phyloP scores from a whole-genome alignment of 2,113 vertebrate species.

The Mirza zaza region DNA sequence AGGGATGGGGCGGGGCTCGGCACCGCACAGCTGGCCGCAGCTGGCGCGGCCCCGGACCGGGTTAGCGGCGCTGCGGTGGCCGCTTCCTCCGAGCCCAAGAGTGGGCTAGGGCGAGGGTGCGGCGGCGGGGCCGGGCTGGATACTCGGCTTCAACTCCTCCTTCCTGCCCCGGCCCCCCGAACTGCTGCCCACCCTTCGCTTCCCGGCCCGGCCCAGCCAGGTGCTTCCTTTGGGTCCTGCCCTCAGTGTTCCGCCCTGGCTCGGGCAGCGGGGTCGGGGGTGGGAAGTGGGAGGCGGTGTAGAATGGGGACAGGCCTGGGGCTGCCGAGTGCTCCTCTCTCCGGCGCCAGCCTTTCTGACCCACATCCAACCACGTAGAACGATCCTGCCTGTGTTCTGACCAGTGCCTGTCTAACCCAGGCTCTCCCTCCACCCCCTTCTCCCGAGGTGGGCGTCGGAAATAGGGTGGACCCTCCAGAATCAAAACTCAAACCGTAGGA shows the following conservation, averaged over 20 bases:
- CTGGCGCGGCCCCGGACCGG: not conserved
- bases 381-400: not conserved
- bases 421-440: not conserved
- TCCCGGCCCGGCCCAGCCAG: conserved; percentile 66
- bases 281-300: not conserved
- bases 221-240: conserved; percentile 70
- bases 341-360: not conserved
- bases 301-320: not conserved
- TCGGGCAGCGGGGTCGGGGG: not conserved
- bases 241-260: conserved; percentile 6
- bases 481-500: conserved; percentile 51
- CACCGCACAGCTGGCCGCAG: not conserved
- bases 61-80: rapidly evolving
- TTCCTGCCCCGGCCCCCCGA: conserved; percentile 41
- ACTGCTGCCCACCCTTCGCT: conserved; percentile 4
- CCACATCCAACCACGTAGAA: not conserved
- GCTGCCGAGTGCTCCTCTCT: not conserved
- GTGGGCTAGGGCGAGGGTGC: not conserved
- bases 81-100: not conserved
- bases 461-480: conserved; percentile 55
- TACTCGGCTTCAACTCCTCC: conserved; percentile 4
- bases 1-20: rapidly evolving
- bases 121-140: not conserved
- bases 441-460: conserved; percentile 53
- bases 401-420: not conserved